phyloP scores from a whole-genome alignment of 2,797 vertebrate species.

The Trachops cirrhosus region DNA sequence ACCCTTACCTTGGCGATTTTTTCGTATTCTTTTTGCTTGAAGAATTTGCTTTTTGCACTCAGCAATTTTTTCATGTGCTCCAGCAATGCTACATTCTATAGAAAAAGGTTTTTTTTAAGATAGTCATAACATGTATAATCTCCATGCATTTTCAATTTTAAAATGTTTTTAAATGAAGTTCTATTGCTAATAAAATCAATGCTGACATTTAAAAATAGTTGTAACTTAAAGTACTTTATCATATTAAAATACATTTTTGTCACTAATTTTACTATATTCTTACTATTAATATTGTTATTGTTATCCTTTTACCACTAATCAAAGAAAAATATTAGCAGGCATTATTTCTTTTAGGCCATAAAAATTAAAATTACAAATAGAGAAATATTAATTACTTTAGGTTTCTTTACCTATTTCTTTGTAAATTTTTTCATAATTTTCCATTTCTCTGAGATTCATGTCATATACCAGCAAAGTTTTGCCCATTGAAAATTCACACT shows the following conservation, averaged over 20 bases:
- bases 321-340: not conserved
- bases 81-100: constrained; percentile 93
- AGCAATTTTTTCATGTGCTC: constrained; percentile 97
- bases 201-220: not conserved
- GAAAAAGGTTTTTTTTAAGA: constrained; percentile 35
- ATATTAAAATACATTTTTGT: not conserved
- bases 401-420: constrained; percentile 91
- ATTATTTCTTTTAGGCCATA: constrained; percentile 11
- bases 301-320: not conserved
- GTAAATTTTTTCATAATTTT: constrained; percentile 98
- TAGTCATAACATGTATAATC: constrained; percentile 20
- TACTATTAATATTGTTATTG: not conserved
- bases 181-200: constrained; percentile 11
- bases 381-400: constrained; percentile 20
- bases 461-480: constrained; percentile 98
- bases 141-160: constrained; percentile 32
- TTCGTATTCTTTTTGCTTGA: constrained; percentile 97
- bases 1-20: constrained; percentile 95
- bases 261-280: not conserved
- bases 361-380: constrained; percentile 25
- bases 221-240: not conserved
- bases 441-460: constrained; percentile 99
- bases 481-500: constrained; percentile 99
- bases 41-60: constrained; percentile 99
- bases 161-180: constrained; percentile 56